Base-by-base conservation (phyloP, 1,140 invertebrate genomes). In the Drosophila pachea region DNA sequence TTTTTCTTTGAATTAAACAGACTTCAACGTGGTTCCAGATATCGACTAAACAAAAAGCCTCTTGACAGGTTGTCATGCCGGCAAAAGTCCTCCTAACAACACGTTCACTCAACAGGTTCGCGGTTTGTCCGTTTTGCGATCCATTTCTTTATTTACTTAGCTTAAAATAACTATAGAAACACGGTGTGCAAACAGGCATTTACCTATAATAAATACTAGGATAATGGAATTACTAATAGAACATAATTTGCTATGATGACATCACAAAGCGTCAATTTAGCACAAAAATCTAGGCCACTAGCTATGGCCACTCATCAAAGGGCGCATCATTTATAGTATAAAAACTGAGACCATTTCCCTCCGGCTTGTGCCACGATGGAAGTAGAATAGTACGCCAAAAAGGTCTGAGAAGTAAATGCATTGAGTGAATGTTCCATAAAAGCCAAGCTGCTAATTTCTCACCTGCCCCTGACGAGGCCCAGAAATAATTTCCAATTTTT, bases 401-500 rank as follows among this genome's bases (percentile, higher is more conserved):
- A 1, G 91, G 91, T 76, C 79, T 83, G 4, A 11, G 81, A 75
- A 32, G 22, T 68, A 64, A 35, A 4, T 38, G 33, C 4, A 9
- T 5, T 22, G 31, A 43, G 4, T 31, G 16, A 59, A 7, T 14
- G 16, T 6, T 35, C 7, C 7, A 2, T 0, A 14, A 31, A 29
- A n/a, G 11, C 5, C 49, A 55, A n/a, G 6, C n/a, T 12, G 1
- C n/a, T 42, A 5, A 14, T 7, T 0, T 43, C 7, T 63, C 14
- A 82, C 91, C 94, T 94, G 66, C 92, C 93, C 74, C 93, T 91
- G 29, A 92, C 92, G 35, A 98, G 87, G 4, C 97, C 96, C 43
- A 98, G 90, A 90, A 98, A 98, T 29, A 96, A 81, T 82, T 91
- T 93, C 97, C 97, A 98, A 90, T 99, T 99, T 78, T 95, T 93